These are phyloP conservation scores for Dasypolia templi DNA, from an alignment of 2,888 invertebrate genomes.

Conservation along the genomic window DNA sequence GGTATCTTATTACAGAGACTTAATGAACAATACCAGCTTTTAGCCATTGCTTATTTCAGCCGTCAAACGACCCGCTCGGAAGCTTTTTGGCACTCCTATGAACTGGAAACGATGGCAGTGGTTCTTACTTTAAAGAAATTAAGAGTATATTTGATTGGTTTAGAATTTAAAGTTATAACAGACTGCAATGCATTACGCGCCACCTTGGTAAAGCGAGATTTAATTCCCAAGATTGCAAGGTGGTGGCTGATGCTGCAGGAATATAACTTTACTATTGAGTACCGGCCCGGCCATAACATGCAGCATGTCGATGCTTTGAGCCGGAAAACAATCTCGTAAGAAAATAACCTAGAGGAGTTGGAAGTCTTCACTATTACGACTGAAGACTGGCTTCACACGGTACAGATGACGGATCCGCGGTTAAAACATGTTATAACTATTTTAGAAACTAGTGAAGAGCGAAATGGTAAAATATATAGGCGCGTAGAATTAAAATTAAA, in stretches of 20 bases:
- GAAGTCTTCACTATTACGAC: slow-evolving; percentile 10
- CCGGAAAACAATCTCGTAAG: too few relatives aligned
- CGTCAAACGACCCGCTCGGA: slow-evolving; percentile 57
- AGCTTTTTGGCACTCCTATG: slow-evolving; percentile 55
- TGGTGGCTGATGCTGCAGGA: too few relatives aligned
- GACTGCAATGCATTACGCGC: slow-evolving; percentile 51
- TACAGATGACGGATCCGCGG: slow-evolving; percentile 20
- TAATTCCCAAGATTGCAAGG: too few relatives aligned
- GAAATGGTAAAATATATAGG: slow-evolving; percentile 10
- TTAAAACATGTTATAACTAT: slow-evolving; percentile 12
- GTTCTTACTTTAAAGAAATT: slow-evolving; percentile 48
- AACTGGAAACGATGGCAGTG: slow-evolving; percentile 61
- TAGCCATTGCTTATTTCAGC: slow-evolving; percentile 56
- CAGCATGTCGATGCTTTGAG: slow-evolving; percentile 31
- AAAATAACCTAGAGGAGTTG: too few relatives aligned
- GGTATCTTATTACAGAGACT: slow-evolving; percentile 52
- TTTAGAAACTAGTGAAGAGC: slow-evolving; percentile 3
- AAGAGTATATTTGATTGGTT: slow-evolving; percentile 54
- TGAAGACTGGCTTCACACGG: slow-evolving; percentile 17
- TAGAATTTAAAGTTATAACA: slow-evolving; percentile 14
- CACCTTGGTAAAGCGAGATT: slow-evolving; percentile 51
- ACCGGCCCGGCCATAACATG: slow-evolving; percentile 33
- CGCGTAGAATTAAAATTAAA: background rate
- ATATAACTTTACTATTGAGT: slow-evolving; percentile 23
- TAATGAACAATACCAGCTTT: slow-evolving; percentile 10